These are phyloP conservation scores for Diplodus puntazzo DNA, from an alignment of 2,797 vertebrate species.

Conservation along the genomic window DNA sequence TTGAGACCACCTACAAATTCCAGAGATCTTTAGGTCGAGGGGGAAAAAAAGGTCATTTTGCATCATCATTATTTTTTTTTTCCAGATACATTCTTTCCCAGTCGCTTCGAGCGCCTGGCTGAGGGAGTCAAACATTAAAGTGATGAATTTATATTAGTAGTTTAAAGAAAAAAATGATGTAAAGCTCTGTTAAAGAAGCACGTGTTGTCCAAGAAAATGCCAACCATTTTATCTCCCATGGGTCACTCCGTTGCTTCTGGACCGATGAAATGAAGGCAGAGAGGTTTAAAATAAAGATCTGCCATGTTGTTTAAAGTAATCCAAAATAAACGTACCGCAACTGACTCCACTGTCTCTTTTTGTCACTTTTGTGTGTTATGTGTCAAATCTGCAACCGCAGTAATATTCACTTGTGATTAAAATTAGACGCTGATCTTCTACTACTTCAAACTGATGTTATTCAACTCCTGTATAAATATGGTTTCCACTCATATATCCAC, in stretches of 20 bases:
- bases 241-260: conserved; percentile 12
- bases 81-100: conserved; percentile 33
- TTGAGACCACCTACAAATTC: conserved; percentile 82
- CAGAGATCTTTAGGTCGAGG: conserved; percentile 42
- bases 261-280: not conserved
- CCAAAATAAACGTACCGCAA: not conserved
- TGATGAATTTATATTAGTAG: conserved; percentile 53
- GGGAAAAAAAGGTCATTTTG: conserved; percentile 63
- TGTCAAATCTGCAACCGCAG: not conserved
- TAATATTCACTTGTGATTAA: not conserved
- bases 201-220: conserved; percentile 8
- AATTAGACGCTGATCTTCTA: not conserved
- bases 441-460: not conserved
- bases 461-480: not conserved
- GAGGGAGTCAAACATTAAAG: conserved; percentile 51
- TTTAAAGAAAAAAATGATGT: not conserved
- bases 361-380: no score
- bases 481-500: not conserved
- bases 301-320: not conserved
- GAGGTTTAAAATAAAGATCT: conserved; percentile 12
- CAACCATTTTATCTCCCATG: conserved; percentile 18
- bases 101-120: conserved; percentile 27
- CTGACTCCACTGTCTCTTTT: not conserved
- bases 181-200: conserved; percentile 9
- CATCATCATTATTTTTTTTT: conserved; percentile 42